Conservation (phyloP, 2,888 invertebrate genomes). For the Hirtodrosophila histrioides region DNA sequence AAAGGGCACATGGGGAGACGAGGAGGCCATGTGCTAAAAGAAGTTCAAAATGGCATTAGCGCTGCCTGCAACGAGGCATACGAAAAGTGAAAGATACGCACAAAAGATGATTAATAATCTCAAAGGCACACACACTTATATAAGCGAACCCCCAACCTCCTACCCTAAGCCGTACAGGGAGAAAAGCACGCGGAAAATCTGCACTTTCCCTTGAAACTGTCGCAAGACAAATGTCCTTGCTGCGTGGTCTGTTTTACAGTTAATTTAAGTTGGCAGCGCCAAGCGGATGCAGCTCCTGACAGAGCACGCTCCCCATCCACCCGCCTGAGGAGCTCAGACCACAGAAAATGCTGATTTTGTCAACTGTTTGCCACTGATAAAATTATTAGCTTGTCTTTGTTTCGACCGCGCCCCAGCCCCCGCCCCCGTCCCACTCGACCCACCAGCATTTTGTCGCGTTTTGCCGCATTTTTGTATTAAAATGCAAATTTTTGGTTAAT, state of each 20-base stretch:
- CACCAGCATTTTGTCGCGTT: constrained; percentile 27
- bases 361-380: constrained; percentile 82
- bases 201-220: constrained; percentile 40
- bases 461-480: constrained; percentile 74
- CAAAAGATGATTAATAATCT: constrained; percentile 83
- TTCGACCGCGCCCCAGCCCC: constrained; percentile 25
- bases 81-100: constrained; percentile 75
- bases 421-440: too few species aligned
- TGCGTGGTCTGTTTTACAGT: constrained; percentile 82
- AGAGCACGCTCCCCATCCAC: constrained; percentile 1
- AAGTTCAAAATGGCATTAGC: constrained; percentile 58
- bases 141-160: not conserved
- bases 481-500: constrained; percentile 83
- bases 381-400: constrained; percentile 80
- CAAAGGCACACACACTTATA: constrained; percentile 40
- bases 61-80: constrained; percentile 65
- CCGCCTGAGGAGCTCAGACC: constrained; percentile 6
- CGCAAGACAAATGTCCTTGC: constrained; percentile 81
- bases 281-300: constrained; percentile 67
- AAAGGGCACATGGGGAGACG: not conserved
- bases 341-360: constrained; percentile 81
- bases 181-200: constrained; percentile 50
- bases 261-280: constrained; percentile 76
- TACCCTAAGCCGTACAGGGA: not conserved
- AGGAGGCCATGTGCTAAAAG: constrained; percentile 13